These are phyloP conservation scores for Xestia c-nigrum DNA, from an alignment of 2,888 invertebrate species.

Conservation along the genomic window DNA sequence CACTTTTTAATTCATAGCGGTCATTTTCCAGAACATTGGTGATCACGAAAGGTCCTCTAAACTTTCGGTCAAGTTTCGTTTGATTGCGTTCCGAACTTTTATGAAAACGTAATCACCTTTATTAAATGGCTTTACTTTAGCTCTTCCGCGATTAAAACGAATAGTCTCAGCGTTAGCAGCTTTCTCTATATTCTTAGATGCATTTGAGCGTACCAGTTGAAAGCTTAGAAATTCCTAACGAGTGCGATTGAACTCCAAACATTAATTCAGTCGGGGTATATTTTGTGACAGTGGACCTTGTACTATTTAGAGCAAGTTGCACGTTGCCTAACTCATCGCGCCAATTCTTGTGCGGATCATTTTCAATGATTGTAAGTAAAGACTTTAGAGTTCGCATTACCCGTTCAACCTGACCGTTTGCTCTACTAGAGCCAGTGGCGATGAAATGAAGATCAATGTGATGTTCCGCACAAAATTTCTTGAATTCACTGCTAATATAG, in stretches of 20 bases:
- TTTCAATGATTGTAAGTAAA: conserved; percentile 3
- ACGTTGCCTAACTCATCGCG: conserved; percentile 1
- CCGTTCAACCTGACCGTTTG: no score
- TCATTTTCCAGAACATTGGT: no score
- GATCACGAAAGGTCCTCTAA: no score
- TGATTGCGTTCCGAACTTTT: neutral
- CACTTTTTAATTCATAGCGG: no score
- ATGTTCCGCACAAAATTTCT: no score
- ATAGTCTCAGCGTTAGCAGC: conserved; percentile 1
- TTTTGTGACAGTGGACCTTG: neutral
- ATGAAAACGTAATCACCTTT: conserved; percentile 4
- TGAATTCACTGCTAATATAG: no score
- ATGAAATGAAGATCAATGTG: no score
- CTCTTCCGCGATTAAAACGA: conserved; percentile 1
- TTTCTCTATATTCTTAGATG: neutral
- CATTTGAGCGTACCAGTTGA: neutral
- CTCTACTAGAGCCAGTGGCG: no score
- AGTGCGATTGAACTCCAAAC: conserved; percentile 3
- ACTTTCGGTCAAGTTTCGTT: neutral
- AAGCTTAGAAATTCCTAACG: conserved; percentile 5
- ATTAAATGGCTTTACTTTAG: neutral
- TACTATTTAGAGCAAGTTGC: conserved; percentile 5
- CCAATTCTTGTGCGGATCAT: neutral
- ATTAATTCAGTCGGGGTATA: neutral
- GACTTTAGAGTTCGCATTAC: neutral